phyloP scores from a whole-genome alignment of 2,113 vertebrate genomes.

The Gyps fulvus region DNA sequence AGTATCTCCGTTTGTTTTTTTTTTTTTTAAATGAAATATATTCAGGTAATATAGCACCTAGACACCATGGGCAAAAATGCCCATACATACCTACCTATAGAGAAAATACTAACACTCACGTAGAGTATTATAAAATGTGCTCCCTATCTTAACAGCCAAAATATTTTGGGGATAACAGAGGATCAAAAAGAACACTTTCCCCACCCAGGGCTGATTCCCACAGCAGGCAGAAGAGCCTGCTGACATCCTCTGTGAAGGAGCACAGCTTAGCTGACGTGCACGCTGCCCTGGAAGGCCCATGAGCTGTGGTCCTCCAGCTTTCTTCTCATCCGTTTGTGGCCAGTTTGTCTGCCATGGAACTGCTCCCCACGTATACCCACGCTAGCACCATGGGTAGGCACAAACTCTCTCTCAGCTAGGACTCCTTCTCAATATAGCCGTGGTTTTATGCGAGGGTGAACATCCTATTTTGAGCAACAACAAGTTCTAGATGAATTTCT shows the following conservation, averaged over 20 bases:
- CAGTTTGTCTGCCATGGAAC: neutral
- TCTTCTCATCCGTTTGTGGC: neutral
- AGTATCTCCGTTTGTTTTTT: neutral
- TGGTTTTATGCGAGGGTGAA: neutral
- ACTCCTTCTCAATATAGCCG: neutral
- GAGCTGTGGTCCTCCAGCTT: neutral
- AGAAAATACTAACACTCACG: neutral
- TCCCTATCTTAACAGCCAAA: neutral
- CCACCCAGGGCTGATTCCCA: neutral
- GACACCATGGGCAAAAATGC: neutral
- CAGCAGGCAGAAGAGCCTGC: neutral
- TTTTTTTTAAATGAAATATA: neutral
- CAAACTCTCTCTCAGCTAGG: neutral
- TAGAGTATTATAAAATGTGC: neutral
- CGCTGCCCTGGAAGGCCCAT: neutral
- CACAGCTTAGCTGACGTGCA: neutral
- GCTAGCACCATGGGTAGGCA: neutral
- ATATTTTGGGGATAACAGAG: neutral
- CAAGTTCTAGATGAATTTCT: neutral
- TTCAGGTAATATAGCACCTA: neutral
- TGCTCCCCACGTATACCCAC: neutral
- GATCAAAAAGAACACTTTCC: neutral
- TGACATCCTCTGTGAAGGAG: neutral
- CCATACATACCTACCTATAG: neutral
- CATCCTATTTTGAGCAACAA: neutral